phyloP scores from a whole-genome alignment of 2,888 invertebrate genomes.

The Clistopyga incitator region DNA sequence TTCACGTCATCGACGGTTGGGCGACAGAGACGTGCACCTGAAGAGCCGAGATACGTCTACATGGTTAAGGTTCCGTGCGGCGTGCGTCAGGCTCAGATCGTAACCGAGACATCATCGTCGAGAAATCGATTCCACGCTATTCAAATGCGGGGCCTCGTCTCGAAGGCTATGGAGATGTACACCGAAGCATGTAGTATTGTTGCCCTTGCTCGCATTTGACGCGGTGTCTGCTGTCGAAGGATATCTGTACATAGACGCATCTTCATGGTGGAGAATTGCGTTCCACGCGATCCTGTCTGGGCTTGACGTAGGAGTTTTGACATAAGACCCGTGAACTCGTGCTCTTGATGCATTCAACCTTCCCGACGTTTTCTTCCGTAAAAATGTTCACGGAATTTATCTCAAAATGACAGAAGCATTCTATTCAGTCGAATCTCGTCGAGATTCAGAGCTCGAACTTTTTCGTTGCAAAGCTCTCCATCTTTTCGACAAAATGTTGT shows the following conservation, averaged over 20 bases:
- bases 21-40: slow-evolving; percentile 28
- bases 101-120: slow-evolving; percentile 40
- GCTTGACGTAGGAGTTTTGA: not conserved
- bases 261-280: not conserved
- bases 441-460: slow-evolving; percentile 6
- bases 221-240: slow-evolving; percentile 20
- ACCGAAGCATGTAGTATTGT: slow-evolving; percentile 28
- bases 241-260: slow-evolving; percentile 10
- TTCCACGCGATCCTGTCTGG: slow-evolving; percentile 27
- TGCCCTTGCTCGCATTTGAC: slow-evolving; percentile 16
- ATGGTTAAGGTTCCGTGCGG: slow-evolving; percentile 9
- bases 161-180: slow-evolving; percentile 7
- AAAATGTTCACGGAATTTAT: not conserved
- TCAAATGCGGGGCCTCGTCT: slow-evolving; percentile 35
- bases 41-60: slow-evolving; percentile 29
- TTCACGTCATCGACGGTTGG: slow-evolving; percentile 11
- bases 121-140: slow-evolving; percentile 56
- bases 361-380: not conserved
- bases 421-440: slow-evolving; percentile 28
- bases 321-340: slow-evolving; percentile 15
- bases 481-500: not conserved
- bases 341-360: not conserved
- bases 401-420: not conserved
- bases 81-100: slow-evolving; percentile 39
- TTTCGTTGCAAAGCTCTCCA: not conserved